Percentiles rank a stretch among this genome's conserved stretches.
phyloP scores from a whole-genome alignment of 2,797 vertebrate species.

The Chromis chromis region DNA sequence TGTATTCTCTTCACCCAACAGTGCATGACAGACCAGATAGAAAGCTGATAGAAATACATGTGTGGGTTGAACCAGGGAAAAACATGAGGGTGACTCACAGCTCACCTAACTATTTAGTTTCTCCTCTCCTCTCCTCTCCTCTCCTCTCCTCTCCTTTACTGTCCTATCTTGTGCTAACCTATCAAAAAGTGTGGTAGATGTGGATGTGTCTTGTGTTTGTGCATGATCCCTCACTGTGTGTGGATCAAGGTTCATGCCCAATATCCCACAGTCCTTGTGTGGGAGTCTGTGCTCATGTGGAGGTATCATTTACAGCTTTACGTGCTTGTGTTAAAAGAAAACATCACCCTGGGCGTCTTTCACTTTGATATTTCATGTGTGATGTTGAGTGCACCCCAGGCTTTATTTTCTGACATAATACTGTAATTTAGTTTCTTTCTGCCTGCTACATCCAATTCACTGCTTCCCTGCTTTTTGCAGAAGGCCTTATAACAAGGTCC shows the following conservation, averaged over 20 bases:
- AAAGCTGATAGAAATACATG: constrained; percentile 32
- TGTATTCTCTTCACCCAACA: constrained; percentile 11
- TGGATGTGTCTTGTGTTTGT: constrained; percentile 5
- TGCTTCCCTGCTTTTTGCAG: constrained; percentile 22
- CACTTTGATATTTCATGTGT: constrained; percentile 23
- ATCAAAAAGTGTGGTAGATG: neutral
- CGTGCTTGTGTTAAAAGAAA: constrained; percentile 19
- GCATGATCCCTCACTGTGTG: constrained; percentile 3
- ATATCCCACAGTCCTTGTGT: constrained; percentile 25
- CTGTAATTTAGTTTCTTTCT: constrained; percentile 26
- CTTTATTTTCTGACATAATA: constrained; percentile 40
- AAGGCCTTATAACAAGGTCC: constrained; percentile 21
- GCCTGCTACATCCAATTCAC: constrained; percentile 14
- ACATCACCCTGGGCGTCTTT: constrained; percentile 24
- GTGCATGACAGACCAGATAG: constrained; percentile 27
- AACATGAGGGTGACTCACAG: constrained; percentile 63
- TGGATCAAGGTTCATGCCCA: constrained; percentile 3
- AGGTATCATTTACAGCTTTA: constrained; percentile 37
- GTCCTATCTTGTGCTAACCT: neutral
- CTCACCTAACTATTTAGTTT: constrained; percentile 42
- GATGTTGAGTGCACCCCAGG: constrained; percentile 18
- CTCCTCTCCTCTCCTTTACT: neutral
- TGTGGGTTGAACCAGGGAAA: constrained; percentile 62
- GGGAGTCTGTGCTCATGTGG: constrained; percentile 32
- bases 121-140: constrained; percentile 16